These are phyloP conservation scores for Grallaria varia DNA, from an alignment of 2,113 vertebrate species.

Conservation along the genomic window DNA sequence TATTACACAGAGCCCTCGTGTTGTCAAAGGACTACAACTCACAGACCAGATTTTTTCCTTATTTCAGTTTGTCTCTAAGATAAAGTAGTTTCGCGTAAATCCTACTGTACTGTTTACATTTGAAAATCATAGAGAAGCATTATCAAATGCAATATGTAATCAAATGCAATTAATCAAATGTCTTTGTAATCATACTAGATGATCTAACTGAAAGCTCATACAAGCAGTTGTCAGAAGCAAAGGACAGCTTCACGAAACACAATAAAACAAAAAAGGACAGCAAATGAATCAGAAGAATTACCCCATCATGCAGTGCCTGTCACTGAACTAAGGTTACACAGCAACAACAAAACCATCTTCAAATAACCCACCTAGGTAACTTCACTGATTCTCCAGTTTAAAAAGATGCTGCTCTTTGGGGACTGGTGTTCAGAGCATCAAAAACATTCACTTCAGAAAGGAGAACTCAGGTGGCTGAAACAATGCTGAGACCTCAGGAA, in stretches of 20 bases:
- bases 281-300: conserved; percentile 22
- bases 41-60: neutral
- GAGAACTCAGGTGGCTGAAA: conserved; percentile 35
- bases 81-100: neutral
- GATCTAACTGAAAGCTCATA: neutral
- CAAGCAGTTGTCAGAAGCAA: neutral
- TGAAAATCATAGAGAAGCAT: conserved; percentile 10
- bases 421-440: conserved; percentile 40
- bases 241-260: neutral
- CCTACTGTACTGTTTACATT: neutral
- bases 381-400: conserved; percentile 45
- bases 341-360: conserved; percentile 43
- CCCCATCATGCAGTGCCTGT: neutral
- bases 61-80: conserved; percentile 37
- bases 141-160: neutral
- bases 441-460: conserved; percentile 40
- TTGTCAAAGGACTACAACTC: conserved; percentile 54
- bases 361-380: conserved; percentile 28
- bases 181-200: neutral
- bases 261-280: neutral
- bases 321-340: conserved; percentile 4
- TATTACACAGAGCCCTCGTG: neutral
- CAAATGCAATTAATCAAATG: neutral
- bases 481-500: conserved; percentile 4
- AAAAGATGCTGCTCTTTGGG: conserved; percentile 17